Conservation (phyloP, 2,888 invertebrate genomes). For the Seladonia tumulorum region DNA sequence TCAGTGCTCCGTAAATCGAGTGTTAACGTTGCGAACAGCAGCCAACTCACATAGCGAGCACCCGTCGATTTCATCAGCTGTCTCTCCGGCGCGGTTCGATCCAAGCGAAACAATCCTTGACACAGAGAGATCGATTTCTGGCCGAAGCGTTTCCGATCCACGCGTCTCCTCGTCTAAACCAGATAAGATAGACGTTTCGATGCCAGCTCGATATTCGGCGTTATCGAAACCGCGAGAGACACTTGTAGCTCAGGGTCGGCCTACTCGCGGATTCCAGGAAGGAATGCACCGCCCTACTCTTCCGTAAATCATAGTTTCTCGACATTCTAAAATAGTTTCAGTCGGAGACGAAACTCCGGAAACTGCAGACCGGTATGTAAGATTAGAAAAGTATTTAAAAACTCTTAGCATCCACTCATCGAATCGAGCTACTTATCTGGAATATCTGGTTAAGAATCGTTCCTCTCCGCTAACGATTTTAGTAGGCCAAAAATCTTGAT, state of each 20-base stretch:
- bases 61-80: constrained; percentile 2
- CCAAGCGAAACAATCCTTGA: constrained; percentile 34
- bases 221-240: not conserved
- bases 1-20: not conserved
- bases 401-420: not conserved
- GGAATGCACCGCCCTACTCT: not conserved
- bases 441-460: not conserved
- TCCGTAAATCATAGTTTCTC: not conserved
- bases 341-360: no score
- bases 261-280: not conserved
- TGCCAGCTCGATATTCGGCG: not conserved
- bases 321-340: not conserved
- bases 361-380: no score
- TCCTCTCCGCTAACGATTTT: not conserved
- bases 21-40: not conserved
- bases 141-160: constrained; percentile 13
- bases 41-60: not conserved
- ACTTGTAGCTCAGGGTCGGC: not conserved
- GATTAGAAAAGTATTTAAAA: not conserved
- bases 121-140: constrained; percentile 31
- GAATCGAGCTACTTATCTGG: not conserved
- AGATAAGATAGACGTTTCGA: constrained; percentile 1
- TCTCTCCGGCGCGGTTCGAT: not conserved
- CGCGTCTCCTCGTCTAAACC: not conserved
- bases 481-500: not conserved